These are phyloP conservation scores for Pantelozetes paolii DNA, from an alignment of 2,888 invertebrate genomes.

Conservation along the genomic window DNA sequence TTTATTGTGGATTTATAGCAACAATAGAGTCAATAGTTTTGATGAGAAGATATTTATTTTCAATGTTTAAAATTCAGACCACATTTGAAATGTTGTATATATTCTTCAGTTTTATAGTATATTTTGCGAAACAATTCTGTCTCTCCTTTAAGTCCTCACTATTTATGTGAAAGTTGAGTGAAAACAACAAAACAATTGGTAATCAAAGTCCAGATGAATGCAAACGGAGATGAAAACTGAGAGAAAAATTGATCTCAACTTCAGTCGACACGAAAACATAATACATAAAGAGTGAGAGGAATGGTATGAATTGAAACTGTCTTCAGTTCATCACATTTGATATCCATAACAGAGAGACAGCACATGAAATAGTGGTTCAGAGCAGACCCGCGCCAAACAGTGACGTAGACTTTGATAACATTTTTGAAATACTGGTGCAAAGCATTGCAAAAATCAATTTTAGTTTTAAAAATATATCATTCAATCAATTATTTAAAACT, in stretches of 20 bases:
- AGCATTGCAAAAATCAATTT: background rate
- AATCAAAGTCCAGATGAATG: background rate
- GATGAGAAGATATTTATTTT: background rate
- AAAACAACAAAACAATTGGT: constrained; percentile 12
- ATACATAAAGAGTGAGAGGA: background rate
- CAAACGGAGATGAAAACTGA: background rate
- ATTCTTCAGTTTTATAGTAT: background rate
- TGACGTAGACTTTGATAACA: background rate
- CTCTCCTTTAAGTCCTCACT: background rate
- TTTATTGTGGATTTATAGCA: background rate
- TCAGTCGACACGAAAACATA: background rate
- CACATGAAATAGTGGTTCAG: background rate
- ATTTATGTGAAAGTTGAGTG: background rate
- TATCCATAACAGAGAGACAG: background rate
- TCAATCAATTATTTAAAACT: too few species aligned
- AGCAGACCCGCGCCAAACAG: background rate
- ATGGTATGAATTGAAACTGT: background rate
- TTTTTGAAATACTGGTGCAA: background rate
- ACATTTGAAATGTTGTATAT: background rate
- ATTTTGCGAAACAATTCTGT: too few species aligned
- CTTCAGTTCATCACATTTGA: background rate
- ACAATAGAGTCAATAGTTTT: background rate
- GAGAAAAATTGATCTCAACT: background rate
- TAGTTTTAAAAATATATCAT: too few species aligned
- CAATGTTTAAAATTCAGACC: background rate